A percentile compares a stretch with the other conserved stretches of the same genome.
phyloP scores from a whole-genome alignment of 2,797 vertebrate species.

The Sparidentex hasta region DNA sequence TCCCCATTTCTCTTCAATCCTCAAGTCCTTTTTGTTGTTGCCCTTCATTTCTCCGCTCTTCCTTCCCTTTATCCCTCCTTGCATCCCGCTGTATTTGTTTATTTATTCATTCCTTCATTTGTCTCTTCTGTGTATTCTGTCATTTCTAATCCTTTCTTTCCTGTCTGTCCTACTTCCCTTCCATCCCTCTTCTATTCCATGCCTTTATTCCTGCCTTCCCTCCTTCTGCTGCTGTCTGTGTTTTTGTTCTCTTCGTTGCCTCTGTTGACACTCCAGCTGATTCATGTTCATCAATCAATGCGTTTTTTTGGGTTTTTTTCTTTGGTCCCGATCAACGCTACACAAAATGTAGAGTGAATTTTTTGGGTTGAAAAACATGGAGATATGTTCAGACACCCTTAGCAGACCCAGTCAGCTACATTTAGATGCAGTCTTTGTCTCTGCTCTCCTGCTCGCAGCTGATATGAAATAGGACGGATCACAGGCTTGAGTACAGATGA shows the following conservation, averaged over 20 bases:
- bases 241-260: neutral
- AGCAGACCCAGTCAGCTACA: conserved; percentile 20
- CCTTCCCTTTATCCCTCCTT: neutral
- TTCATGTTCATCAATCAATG: conserved; percentile 3
- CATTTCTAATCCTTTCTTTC: neutral
- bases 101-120: conserved; percentile 2
- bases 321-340: conserved; percentile 18
- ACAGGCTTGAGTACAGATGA: conserved; percentile 47
- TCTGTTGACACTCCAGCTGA: neutral
- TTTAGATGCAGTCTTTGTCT: conserved; percentile 44
- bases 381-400: conserved; percentile 17
- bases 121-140: neutral
- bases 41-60: neutral
- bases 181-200: neutral
- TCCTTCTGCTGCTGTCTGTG: neutral
- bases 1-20: neutral
- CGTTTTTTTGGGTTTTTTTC: neutral
- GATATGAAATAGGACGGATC: conserved; percentile 56
- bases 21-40: neutral
- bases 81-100: neutral
- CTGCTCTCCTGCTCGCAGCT: conserved; percentile 42
- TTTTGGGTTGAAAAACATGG: conserved; percentile 16
- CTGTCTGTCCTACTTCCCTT: neutral
- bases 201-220: neutral
- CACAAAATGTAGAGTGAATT: conserved; percentile 10